Evolutionary conservation across 2,797 vertebrate species (phyloP).

Genomic region (Phrynocephalus forsythii): DNA sequence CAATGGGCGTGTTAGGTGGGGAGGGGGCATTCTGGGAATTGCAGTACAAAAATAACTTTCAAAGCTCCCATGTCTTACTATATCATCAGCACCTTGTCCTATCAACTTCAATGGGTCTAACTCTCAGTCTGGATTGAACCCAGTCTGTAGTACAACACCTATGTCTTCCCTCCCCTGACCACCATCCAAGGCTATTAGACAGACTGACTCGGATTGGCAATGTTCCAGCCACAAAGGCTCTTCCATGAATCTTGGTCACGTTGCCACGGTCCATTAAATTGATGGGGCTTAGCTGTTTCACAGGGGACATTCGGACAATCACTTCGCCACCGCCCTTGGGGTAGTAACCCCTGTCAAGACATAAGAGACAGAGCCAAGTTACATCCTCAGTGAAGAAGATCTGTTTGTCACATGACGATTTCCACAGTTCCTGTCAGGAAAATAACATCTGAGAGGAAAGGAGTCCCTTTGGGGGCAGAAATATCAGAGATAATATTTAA

Average conservation of each 20-base stretch:
- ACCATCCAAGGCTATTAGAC: not conserved
- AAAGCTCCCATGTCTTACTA: too few species aligned
- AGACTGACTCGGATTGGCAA: constrained; percentile 90
- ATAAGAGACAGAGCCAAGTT: constrained; percentile 7
- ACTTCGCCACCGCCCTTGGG: constrained; percentile 96
- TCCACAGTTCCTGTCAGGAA: not conserved
- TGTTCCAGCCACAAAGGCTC: constrained; percentile 93
- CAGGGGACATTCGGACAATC: constrained; percentile 85
- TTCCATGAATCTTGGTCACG: constrained; percentile 93
- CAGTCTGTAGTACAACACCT: not conserved
- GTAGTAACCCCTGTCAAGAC: constrained; percentile 89
- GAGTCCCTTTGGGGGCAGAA: too few species aligned
- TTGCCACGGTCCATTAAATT: constrained; percentile 89
- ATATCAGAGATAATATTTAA: not conserved
- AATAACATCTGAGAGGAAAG: not conserved
- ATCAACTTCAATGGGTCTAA: not conserved
- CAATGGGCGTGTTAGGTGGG: too few species aligned
- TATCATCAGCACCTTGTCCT: not conserved
- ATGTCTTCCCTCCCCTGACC: too few species aligned
- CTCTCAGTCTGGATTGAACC: not conserved
- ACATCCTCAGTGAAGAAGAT: constrained; percentile 19
- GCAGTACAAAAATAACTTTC: too few species aligned
- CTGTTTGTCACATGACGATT: not conserved
- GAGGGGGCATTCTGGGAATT: too few species aligned
- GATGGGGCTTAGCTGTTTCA: constrained; percentile 89